Conservation (phyloP, 1,140 invertebrate species). For the Aphelenchoides besseyi region DNA sequence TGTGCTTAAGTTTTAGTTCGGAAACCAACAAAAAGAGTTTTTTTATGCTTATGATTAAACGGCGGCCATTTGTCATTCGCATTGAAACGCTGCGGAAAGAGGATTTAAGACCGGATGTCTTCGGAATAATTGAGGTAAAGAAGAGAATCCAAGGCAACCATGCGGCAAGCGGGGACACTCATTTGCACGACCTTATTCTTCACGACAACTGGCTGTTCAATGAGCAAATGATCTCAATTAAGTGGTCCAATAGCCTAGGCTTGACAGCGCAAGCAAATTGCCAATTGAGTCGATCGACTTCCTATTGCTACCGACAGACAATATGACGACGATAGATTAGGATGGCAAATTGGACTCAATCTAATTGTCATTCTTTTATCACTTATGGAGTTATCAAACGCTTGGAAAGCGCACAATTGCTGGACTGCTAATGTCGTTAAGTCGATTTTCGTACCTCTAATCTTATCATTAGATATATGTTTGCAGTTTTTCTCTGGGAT, state of each 20-base stretch:
- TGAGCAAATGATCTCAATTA: not conserved
- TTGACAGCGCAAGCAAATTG: not conserved
- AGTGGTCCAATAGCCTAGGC: not conserved
- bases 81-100: not conserved
- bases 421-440: no score
- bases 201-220: not conserved
- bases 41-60: not conserved
- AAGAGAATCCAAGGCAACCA: slow-evolving; percentile 3
- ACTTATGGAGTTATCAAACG: no score
- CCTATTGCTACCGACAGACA: not conserved
- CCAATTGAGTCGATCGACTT: not conserved
- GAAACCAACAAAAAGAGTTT: no score
- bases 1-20: no score
- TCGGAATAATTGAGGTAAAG: slow-evolving; percentile 3
- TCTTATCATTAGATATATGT: no score
- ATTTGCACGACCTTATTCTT: not conserved
- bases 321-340: not conserved
- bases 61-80: not conserved
- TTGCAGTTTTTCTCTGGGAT: no score
- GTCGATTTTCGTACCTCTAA: no score
- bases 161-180: not conserved
- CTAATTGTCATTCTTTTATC: no score
- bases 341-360: no score
- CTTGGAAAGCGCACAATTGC: no score
- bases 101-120: slow-evolving; percentile 5